phyloP scores from a whole-genome alignment of 1,140 invertebrate genomes.

The Spodoptera frugiperda region DNA sequence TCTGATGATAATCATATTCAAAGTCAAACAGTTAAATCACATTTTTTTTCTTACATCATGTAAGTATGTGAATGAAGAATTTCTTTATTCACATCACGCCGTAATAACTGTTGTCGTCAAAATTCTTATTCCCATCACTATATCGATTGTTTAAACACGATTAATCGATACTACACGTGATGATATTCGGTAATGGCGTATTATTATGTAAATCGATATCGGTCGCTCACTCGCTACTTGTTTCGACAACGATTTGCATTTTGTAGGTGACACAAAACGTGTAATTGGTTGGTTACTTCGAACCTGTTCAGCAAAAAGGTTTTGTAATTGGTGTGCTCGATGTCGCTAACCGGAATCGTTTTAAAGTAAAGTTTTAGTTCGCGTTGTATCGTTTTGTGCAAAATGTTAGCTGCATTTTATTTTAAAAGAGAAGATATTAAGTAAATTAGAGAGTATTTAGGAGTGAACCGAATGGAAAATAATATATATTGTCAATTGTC shows the following conservation, averaged over 20 bases:
- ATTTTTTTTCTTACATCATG: no score
- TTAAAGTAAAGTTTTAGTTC: background rate
- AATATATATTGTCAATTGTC: no score
- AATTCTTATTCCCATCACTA: background rate
- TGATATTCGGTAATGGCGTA: conserved; percentile 44
- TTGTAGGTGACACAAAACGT: conserved; percentile 14
- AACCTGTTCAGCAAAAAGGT: conserved; percentile 20
- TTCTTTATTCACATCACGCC: background rate
- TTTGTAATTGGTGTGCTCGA: conserved; percentile 13
- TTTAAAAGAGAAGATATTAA: no score
- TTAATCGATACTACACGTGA: conserved; percentile 44
- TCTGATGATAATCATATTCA: no score
- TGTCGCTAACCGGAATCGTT: conserved; percentile 5
- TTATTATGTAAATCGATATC: conserved; percentile 49
- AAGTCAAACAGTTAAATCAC: no score
- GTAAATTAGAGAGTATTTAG: no score
- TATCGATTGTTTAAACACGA: conserved; percentile 44
- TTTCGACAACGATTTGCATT: conserved; percentile 14
- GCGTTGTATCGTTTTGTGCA: background rate
- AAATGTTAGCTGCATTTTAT: background rate
- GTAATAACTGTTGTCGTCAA: background rate
- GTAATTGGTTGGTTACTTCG: conserved; percentile 19
- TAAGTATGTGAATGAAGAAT: background rate
- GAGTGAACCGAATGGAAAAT: no score
- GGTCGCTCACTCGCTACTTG: conserved; percentile 20